A percentile compares a stretch with the other conserved stretches of the same genome.
Evolutionary conservation across 2,113 vertebrate genomes (phyloP).

Genomic region (Dicaeum eximium): DNA sequence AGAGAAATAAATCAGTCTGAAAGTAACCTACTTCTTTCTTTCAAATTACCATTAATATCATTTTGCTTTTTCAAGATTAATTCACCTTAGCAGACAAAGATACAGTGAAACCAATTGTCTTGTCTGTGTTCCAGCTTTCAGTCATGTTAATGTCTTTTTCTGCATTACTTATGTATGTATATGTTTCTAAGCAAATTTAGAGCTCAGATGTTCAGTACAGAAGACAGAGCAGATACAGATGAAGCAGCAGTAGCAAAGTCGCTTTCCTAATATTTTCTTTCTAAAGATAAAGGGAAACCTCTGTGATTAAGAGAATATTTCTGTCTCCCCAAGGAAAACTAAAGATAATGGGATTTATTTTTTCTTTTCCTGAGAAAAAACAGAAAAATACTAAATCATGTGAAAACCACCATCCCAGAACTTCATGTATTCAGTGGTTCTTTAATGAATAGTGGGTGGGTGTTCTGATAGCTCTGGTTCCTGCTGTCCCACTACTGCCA

Average conservation of each 20-base stretch:
- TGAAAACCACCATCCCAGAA: neutral
- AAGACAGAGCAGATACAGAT: neutral
- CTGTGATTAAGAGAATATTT: neutral
- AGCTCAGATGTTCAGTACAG: neutral
- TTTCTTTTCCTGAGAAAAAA: neutral
- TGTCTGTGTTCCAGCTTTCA: constrained; percentile 1
- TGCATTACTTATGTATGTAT: neutral
- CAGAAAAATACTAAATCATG: neutral
- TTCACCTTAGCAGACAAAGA: constrained; percentile 8
- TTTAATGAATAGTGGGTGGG: neutral
- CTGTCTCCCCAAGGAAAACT: neutral
- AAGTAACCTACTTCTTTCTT: constrained; percentile 37
- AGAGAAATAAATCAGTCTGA: constrained; percentile 29
- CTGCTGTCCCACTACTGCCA: neutral
- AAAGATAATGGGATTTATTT: neutral
- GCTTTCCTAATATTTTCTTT: neutral
- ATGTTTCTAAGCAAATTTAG: constrained; percentile 12
- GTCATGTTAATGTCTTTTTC: neutral
- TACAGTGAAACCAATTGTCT: constrained; percentile 32
- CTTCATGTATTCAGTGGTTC: neutral
- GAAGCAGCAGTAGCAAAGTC: neutral
- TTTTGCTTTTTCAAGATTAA: constrained; percentile 43
- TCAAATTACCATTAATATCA: constrained; percentile 42
- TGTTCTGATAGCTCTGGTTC: neutral
- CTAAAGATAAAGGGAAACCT: neutral